Evolutionary conservation across 2,797 vertebrate species (phyloP).

Genomic region (Rhinichthys osculus): DNA sequence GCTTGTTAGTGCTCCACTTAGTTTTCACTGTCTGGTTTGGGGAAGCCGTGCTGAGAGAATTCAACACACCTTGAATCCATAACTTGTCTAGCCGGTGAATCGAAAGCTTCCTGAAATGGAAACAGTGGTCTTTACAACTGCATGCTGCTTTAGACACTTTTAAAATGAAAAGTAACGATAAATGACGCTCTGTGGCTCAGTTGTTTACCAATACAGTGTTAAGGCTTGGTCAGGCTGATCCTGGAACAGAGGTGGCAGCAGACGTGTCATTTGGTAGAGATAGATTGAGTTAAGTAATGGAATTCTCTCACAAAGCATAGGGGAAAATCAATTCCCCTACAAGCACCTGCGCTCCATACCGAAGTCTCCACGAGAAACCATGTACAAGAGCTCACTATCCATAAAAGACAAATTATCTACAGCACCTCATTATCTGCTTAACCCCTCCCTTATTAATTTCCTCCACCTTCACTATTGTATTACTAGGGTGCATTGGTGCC

Average conservation of each 20-base stretch:
- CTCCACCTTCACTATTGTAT: background rate
- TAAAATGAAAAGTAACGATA: background rate
- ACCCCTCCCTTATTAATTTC: conserved; percentile 1
- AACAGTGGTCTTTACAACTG: background rate
- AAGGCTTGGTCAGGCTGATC: background rate
- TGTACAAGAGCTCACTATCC: conserved; percentile 5
- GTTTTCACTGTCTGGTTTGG: conserved; percentile 28
- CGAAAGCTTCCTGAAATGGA: conserved; percentile 8
- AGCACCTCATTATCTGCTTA: conserved; percentile 21
- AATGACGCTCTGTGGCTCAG: background rate
- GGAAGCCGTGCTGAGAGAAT: conserved; percentile 19
- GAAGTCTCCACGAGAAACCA: conserved; percentile 20
- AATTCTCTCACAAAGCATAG: conserved; percentile 46
- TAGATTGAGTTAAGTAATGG: conserved; percentile 47
- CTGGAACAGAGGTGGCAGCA: conserved; percentile 10
- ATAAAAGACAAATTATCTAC: conserved; percentile 12
- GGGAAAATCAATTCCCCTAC: conserved; percentile 45
- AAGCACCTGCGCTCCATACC: conserved; percentile 45
- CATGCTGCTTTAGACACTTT: conserved; percentile 5
- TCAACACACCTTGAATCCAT: conserved; percentile 25
- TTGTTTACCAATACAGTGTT: background rate
- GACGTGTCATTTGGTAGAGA: conserved; percentile 11
- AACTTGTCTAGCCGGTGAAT: background rate
- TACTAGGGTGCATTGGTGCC: conserved; percentile 22
- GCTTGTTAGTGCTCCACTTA: conserved; percentile 33